Conservation (phyloP, 2,888 invertebrate genomes). For the Metopia argyrocephala region DNA sequence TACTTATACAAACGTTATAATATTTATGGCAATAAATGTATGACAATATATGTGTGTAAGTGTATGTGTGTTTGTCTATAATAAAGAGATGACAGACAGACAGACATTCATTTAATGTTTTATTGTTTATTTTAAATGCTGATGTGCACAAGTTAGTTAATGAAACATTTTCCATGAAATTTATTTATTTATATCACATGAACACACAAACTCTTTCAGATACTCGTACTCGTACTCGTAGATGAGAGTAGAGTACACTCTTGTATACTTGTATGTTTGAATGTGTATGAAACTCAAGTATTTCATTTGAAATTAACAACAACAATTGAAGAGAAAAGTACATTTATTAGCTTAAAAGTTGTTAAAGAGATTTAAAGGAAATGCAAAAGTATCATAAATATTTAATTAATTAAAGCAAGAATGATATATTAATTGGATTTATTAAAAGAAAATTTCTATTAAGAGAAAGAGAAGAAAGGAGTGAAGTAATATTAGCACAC, state of each 20-base stretch:
- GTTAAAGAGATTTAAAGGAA: background rate
- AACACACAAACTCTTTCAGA: background rate
- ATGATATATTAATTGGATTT: too few relatives aligned
- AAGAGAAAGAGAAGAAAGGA: too few relatives aligned
- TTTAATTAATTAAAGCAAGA: too few relatives aligned
- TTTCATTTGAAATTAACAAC: background rate
- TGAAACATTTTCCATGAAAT: slow-evolving; percentile 56
- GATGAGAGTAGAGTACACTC: background rate
- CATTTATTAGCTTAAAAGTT: background rate
- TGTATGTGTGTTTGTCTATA: slow-evolving; percentile 13
- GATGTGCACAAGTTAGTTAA: slow-evolving; percentile 46
- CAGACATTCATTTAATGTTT: slow-evolving; percentile 40
- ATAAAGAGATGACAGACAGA: slow-evolving; percentile 53
- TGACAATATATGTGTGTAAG: background rate
- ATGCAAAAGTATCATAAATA: background rate
- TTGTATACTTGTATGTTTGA: background rate
- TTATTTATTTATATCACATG: slow-evolving; percentile 54
- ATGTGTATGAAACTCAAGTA: background rate
- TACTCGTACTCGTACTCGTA: background rate
- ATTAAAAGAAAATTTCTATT: too few relatives aligned
- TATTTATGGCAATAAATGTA: slow-evolving; percentile 23
- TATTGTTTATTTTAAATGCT: slow-evolving; percentile 58
- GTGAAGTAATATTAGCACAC: too few relatives aligned
- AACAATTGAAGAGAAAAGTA: background rate
- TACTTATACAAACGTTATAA: background rate